Base-by-base conservation (phyloP, 2,113 vertebrate genomes). In the Gasterosteus aculeatus region DNA sequence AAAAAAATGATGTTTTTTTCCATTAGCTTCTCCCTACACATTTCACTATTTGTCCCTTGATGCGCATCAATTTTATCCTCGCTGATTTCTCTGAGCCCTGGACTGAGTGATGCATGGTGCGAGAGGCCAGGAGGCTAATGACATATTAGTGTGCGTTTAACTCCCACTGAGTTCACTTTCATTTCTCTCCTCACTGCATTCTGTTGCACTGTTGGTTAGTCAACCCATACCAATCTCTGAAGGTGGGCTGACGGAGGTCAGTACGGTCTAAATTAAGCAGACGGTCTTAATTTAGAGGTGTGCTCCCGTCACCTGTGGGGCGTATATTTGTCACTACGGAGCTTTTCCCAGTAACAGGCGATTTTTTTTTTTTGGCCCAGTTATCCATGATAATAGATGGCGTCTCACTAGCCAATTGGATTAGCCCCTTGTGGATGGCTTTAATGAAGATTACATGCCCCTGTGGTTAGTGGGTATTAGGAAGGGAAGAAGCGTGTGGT, bases 141-240 rank as follows among this genome's bases (percentile, higher is more conserved):
- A 96, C 96, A 95, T 93, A 97, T 97, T 96, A 96, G 94, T 93
- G 95, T 94, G 92, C 93, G 93, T 96, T 97, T 95, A 96, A 89
- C 90, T 90, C 87, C 89, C 84, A 78, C 75, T 49, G 82, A 82
- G 82, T 80, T 85, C 77, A 83, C 83, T 85, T 85, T 85, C 35
- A 78, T 86, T 83, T 67, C 70, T 72, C 87, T 73, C 47, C 69
- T 41, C 33, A 62, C 75, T 22, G 39, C 60, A 87, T 90, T 77
- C 88, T 92, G 91, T 93, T 92, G 92, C 94, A 91, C 93, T 91
- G 92, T 29, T 78, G 88, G 90, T 95, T 94, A 90, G 77, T 88
- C 85, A 89, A 90, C 85, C 82, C 80, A 70, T 58, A 59, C 46
- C 75, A 78, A 56, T 85, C 72, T 80, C 62, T 81, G 60, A 77